Evolutionary conservation across 1,140 invertebrate genomes (phyloP).

Genomic region (Andricus grossulariae): DNA sequence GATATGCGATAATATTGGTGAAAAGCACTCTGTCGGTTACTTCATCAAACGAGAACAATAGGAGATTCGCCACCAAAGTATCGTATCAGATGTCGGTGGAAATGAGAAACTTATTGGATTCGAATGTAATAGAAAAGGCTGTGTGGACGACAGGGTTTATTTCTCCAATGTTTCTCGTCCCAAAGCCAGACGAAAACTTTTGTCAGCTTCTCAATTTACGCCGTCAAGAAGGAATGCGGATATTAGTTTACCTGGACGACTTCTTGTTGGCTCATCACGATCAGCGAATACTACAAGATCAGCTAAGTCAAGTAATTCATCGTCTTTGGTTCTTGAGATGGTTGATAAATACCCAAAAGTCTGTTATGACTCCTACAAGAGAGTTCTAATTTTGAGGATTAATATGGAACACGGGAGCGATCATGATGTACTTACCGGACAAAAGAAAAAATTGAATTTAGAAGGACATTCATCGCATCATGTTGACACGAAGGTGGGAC

Average conservation of each 20-base stretch:
- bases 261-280: too few relatives aligned
- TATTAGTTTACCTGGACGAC: too few relatives aligned
- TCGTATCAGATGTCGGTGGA: neutral
- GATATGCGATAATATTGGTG: neutral
- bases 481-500: neutral
- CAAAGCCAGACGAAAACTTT: too few relatives aligned
- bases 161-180: too few relatives aligned
- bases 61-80: neutral
- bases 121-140: too few relatives aligned
- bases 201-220: too few relatives aligned
- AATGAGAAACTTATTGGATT: neutral
- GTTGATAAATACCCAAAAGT: neutral
- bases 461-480: neutral
- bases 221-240: too few relatives aligned
- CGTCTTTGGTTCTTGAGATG: neutral
- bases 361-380: neutral
- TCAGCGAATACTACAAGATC: neutral
- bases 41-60: neutral
- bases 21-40: neutral
- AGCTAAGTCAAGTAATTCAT: neutral
- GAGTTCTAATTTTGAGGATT: slow-evolving; percentile 6
- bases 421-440: neutral
- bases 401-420: slow-evolving; percentile 11
- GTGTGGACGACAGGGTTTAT: too few relatives aligned
- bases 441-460: slow-evolving; percentile 10